Evolutionary conservation across 2,888 invertebrate species (phyloP), one percentile per base, ranked within the genome.

Genomic region (Rhingia rostrata): DNA sequence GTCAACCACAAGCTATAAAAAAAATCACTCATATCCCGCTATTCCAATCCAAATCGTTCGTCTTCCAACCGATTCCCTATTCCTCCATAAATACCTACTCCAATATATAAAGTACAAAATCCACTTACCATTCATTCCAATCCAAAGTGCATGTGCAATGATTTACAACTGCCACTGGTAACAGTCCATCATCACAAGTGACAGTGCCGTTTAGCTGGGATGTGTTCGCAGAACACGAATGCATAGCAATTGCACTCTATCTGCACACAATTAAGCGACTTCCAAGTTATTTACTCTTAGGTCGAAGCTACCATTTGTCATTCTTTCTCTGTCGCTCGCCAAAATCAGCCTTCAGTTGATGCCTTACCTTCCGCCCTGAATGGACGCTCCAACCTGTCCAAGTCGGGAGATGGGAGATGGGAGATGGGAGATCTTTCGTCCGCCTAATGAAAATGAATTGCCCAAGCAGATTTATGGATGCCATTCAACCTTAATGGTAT

Each of bases 391-490:
- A n/a, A 64, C 41, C 70, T 70, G 58, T 32, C 78, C 66, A 66
- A 33, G 56, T n/a, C 63, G 33, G 45, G 73, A 39, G 60, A 60
- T 56, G 73, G 32, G 73, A 79, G 30, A 49, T 32, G 33, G 45
- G 73, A 39, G 60, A 60, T 56, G 73, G 32, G 73, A 79, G 30
- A 49, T 32, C 69, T 67, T 83, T 83, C 79, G 73, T 67, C 41
- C 47, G 69, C 74, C 80, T 84, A 84, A 84, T 84, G 80, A 84
- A 84, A 84, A 84, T 84, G 80, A 80, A 84, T 84, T 80, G 70
- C 74, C 80, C 74, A 80, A 84, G 75, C 66, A 58, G 84, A 84
- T 84, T 84, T 84, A 84, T 80, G 70, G 80, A 74, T 70, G 66
- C 64, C 75, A 84, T 84, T 84, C 80, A 80, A 80, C 80, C 61